A percentile compares a stretch with the other conserved stretches of the same genome.
phyloP scores from a whole-genome alignment of 2,888 invertebrate genomes.

The Platypus cylindrus region DNA sequence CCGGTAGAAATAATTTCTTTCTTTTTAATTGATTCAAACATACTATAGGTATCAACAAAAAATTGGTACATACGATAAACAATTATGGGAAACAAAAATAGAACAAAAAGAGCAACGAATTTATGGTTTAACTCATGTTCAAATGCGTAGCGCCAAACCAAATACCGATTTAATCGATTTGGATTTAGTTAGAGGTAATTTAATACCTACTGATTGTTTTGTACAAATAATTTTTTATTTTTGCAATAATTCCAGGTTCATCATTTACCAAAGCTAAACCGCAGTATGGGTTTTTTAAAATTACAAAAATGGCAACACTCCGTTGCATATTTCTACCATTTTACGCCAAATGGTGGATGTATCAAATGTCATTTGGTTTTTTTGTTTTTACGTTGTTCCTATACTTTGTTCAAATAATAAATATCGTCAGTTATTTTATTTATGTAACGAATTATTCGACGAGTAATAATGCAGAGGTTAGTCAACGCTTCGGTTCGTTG shows the following conservation, averaged over 20 bases:
- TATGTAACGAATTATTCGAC: constrained; percentile 7
- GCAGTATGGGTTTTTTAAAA: constrained; percentile 77
- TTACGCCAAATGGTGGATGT: constrained; percentile 80
- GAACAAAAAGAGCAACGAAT: constrained; percentile 88
- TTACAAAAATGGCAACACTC: constrained; percentile 69
- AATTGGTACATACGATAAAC: constrained; percentile 94
- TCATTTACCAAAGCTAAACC: constrained; percentile 94
- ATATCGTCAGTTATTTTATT: constrained; percentile 32
- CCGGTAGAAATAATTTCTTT: too few relatives aligned
- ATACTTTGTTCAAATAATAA: constrained; percentile 62
- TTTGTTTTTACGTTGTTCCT: constrained; percentile 63
- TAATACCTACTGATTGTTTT: not conserved
- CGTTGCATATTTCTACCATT: constrained; percentile 75
- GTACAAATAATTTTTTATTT: not conserved
- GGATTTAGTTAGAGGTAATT: constrained; percentile 81
- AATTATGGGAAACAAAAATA: constrained; percentile 93
- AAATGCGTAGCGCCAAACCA: constrained; percentile 61
- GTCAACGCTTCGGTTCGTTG: constrained; percentile 9
- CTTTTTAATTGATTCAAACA: too few relatives aligned
- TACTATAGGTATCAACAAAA: constrained; percentile 77
- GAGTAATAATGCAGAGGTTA: constrained; percentile 20
- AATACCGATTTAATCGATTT: constrained; percentile 92
- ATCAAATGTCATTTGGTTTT: constrained; percentile 70
- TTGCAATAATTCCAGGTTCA: constrained; percentile 51
- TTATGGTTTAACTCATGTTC: constrained; percentile 67